Conservation (phyloP, 2,888 invertebrate species). For the Macrophya annulata region DNA sequence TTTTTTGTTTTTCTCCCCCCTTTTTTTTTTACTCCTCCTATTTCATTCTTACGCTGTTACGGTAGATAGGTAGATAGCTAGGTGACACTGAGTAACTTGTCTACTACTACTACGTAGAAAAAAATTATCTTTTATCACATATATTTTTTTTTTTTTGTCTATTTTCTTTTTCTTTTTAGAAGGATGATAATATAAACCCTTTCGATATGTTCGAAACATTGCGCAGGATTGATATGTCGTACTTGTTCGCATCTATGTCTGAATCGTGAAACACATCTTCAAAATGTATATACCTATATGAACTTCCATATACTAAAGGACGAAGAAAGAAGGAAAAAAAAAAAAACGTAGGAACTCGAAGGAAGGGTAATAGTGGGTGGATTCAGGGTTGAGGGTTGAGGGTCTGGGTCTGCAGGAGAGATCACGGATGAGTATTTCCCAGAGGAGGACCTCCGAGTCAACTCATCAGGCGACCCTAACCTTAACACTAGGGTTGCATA, state of each 20-base stretch:
- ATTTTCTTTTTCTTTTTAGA: background rate
- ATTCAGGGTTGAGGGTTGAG: conserved; percentile 1
- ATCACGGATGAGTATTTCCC: conserved; percentile 75
- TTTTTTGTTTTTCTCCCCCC: conserved; percentile 15
- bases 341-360: background rate
- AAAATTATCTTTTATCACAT: too few species aligned
- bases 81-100: background rate
- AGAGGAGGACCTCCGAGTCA: conserved; percentile 72
- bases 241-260: background rate
- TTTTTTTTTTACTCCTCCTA: conserved; percentile 42
- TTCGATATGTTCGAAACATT: too few species aligned
- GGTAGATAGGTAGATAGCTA: too few species aligned
- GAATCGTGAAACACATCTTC: background rate
- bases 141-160: too few species aligned
- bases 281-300: background rate
- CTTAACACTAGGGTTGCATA: conserved; percentile 73
- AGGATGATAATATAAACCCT: background rate
- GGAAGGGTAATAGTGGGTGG: conserved; percentile 39
- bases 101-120: background rate
- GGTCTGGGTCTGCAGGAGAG: conserved; percentile 59
- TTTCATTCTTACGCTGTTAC: background rate
- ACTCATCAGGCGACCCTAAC: conserved; percentile 73
- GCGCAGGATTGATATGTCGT: background rate
- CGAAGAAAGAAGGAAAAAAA: background rate
- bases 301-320: background rate